phyloP scores from a whole-genome alignment of 2,888 invertebrate genomes.

The Callyntrura guangdongensis region DNA sequence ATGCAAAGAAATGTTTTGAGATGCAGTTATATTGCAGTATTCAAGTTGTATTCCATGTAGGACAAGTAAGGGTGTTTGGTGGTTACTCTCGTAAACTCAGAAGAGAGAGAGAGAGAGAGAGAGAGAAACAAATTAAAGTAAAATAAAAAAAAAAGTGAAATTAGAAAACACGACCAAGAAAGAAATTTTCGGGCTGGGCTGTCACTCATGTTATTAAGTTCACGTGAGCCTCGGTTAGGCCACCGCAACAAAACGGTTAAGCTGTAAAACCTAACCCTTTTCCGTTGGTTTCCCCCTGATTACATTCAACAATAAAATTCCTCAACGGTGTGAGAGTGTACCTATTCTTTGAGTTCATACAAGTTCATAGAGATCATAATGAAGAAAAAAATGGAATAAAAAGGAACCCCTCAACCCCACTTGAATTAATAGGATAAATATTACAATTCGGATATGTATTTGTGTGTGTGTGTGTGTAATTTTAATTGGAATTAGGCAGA shows the following conservation, averaged over 20 bases:
- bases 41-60: no score
- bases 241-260: constrained; percentile 41
- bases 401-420: not conserved
- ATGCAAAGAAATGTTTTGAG: not conserved
- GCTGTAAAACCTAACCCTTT: constrained; percentile 24
- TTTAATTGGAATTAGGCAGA: constrained; percentile 19
- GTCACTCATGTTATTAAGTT: constrained; percentile 65
- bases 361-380: no score
- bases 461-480: no score
- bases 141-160: constrained; percentile 66
- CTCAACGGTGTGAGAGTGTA: no score
- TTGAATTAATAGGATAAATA: constrained; percentile 17
- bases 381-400: not conserved
- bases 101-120: no score
- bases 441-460: not conserved
- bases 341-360: no score
- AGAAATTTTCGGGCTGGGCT: constrained; percentile 74
- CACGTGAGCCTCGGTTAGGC: constrained; percentile 29
- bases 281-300: not conserved
- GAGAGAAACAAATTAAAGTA: constrained; percentile 63
- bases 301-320: constrained; percentile 17
- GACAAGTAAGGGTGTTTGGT: not conserved
- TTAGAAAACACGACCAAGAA: constrained; percentile 65
- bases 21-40: not conserved
- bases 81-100: not conserved